Base-by-base conservation (phyloP, 2,113 vertebrate genomes). In the Polyodon spathula region DNA sequence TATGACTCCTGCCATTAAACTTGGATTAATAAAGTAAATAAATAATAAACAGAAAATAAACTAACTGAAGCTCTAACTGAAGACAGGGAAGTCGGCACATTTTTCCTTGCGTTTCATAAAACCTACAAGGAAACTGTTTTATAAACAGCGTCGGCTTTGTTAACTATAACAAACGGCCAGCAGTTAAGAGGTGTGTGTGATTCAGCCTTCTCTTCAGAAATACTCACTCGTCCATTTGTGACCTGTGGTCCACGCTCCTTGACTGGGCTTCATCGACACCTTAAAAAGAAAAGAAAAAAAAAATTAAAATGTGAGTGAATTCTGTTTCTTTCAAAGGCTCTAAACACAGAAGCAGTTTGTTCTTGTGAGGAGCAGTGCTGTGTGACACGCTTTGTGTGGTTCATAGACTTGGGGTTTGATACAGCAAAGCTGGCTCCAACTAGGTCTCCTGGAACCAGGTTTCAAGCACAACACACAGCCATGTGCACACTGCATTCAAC, bases 1-100 rank as follows among this genome's bases (percentile, higher is more conserved):
- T 63, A 58, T 71, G 82, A 84, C 78, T 85, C 85, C 85, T 86
- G 84, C 84, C 85, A 80, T 88, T 87, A 88, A 87, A 88, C 67
- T 79, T 77, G 78, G 84, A 84, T 88, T 74, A 72, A 75, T 87
- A 85, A 87, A n/a, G n/a, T 81, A 73, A 75, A 80, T 72, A 75
- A 75, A 79, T n/a, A 12, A 5, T 4, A 84, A 84, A 79, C 80
- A 76, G 71, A 73, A 68, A 80, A 68, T 66, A 75, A 66, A 75
- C 68, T 73, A 72, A 74, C 71, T 85, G 74, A 85, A 84, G 80
- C 77, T 75, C 78, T 66, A 70, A 81, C 75, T 79, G 76, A 65
- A n/a, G n/a, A n/a, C n/a, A n/a, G n/a, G n/a, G n/a, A n/a, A n/a
- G n/a, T 82, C 74, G 81, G 76, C 41, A 61, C 8, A 62, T 58